phyloP scores from a whole-genome alignment of 2,888 invertebrate species.

The Aproaerema taeniolella region DNA sequence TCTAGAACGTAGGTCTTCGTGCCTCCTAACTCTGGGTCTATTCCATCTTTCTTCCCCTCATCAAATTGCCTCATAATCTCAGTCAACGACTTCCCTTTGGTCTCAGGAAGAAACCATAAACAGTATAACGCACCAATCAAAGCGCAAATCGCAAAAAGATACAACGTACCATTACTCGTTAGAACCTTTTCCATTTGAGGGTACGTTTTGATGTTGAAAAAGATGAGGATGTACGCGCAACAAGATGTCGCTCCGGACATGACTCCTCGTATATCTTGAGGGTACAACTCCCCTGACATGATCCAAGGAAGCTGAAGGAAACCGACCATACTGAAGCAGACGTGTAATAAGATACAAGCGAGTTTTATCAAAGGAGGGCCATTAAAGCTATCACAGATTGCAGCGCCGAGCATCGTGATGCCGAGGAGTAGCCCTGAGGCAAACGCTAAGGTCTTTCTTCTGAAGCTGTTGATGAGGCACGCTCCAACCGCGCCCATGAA shows the following conservation, averaged over 20 bases:
- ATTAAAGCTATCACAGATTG: conserved; percentile 74
- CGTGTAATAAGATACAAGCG: conserved; percentile 81
- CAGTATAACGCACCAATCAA: conserved; percentile 79
- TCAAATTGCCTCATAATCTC: conserved; percentile 82
- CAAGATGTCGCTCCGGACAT: conserved; percentile 84
- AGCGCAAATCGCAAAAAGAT: conserved; percentile 79
- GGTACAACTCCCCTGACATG: conserved; percentile 85
- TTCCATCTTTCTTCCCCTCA: conserved; percentile 47
- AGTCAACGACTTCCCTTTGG: conserved; percentile 80
- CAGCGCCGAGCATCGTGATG: conserved; percentile 80
- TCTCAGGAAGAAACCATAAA: conserved; percentile 80
- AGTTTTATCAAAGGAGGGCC: conserved; percentile 68
- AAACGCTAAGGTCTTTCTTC: conserved; percentile 79
- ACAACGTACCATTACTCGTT: conserved; percentile 80
- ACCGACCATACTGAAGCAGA: conserved; percentile 85
- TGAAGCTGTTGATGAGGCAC: conserved; percentile 79
- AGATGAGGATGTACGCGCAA: conserved; percentile 82
- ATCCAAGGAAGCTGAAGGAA: conserved; percentile 86
- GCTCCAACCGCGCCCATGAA: conserved; percentile 83
- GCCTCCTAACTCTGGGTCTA: conserved; percentile 52
- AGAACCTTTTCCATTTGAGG: conserved; percentile 77
- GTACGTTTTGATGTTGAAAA: conserved; percentile 83
- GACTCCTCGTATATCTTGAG: conserved; percentile 81
- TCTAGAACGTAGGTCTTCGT: conserved; percentile 35
- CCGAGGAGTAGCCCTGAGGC: conserved; percentile 82